Conservation (phyloP, 2,797 vertebrate species). For the Peromyscus eremicus region DNA sequence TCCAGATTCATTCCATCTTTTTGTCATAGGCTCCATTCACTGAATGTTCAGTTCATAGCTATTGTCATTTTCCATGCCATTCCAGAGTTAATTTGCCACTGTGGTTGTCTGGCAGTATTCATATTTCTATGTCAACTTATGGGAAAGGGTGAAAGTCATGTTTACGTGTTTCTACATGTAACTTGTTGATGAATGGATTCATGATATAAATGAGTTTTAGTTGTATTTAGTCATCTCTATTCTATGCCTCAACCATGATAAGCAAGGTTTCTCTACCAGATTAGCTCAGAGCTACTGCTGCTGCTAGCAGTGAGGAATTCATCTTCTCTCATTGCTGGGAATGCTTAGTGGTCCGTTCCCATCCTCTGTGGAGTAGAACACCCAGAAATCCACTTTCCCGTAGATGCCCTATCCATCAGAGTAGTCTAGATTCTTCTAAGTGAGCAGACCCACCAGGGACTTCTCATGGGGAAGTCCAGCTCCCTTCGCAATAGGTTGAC, state of each 20-base stretch:
- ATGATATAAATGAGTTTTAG: constrained; percentile 44
- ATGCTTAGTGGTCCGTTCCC: not conserved
- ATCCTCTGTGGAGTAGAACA: not conserved
- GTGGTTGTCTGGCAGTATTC: constrained; percentile 58
- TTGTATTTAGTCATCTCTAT: constrained; percentile 49
- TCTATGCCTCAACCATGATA: constrained; percentile 20
- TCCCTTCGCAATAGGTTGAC: constrained; percentile 28
- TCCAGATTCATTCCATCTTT: constrained; percentile 73
- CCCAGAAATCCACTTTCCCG: constrained; percentile 29
- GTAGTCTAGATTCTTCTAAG: not conserved
- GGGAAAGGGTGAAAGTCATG: constrained; percentile 57
- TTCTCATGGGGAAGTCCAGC: constrained; percentile 40
- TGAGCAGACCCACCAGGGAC: constrained; percentile 38
- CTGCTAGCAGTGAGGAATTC: not conserved
- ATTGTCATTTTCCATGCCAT: constrained; percentile 62
- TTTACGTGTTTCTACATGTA: constrained; percentile 30
- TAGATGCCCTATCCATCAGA: not conserved
- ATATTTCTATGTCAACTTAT: constrained; percentile 61
- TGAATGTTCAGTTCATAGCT: constrained; percentile 43
- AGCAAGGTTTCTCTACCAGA: not conserved
- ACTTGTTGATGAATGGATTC: constrained; percentile 53
- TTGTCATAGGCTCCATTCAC: constrained; percentile 51
- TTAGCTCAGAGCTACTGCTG: not conserved
- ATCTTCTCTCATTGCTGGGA: not conserved
- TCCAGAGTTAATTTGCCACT: constrained; percentile 49